These are phyloP conservation scores for Drosophila mojavensis DNA, from an alignment of 1,140 invertebrate genomes.

Conservation along the genomic window DNA sequence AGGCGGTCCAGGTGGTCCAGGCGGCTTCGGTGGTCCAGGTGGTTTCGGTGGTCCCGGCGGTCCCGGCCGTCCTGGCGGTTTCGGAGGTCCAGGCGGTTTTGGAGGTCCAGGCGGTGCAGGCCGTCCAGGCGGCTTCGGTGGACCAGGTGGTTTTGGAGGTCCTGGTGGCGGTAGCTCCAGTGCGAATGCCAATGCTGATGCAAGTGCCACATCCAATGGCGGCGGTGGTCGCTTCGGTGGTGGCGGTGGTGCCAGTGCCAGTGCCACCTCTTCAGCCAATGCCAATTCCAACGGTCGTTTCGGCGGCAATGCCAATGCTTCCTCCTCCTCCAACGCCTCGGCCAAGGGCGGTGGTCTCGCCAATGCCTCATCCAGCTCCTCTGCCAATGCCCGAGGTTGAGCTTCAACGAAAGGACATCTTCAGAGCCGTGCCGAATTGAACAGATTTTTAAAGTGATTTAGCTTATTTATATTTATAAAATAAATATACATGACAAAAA, in stretches of 20 bases:
- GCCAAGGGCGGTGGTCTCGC: constrained; percentile 14
- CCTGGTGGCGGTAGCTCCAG: too few species aligned
- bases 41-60: too few species aligned
- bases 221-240: neutral
- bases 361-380: constrained; percentile 11
- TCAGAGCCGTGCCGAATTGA: neutral
- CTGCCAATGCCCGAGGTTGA: constrained; percentile 3
- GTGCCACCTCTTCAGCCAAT: neutral
- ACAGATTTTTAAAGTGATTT: constrained; percentile 19
- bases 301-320: neutral
- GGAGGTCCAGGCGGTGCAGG: too few species aligned
- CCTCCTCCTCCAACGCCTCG: constrained; percentile 11
- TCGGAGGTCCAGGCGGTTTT: too few species aligned
- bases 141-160: too few species aligned
- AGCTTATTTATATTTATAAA: constrained; percentile 52
- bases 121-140: too few species aligned
- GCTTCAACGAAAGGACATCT: constrained; percentile 23
- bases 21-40: too few species aligned
- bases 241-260: constrained; percentile 4
- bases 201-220: constrained; percentile 5
- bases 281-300: constrained; percentile 15
- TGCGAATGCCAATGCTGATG: constrained; percentile 8
- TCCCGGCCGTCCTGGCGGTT: too few species aligned
- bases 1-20: constrained; percentile 13
- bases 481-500: constrained; percentile 39